Conservation (phyloP, 2,888 invertebrate species). For the Macaria notata region DNA sequence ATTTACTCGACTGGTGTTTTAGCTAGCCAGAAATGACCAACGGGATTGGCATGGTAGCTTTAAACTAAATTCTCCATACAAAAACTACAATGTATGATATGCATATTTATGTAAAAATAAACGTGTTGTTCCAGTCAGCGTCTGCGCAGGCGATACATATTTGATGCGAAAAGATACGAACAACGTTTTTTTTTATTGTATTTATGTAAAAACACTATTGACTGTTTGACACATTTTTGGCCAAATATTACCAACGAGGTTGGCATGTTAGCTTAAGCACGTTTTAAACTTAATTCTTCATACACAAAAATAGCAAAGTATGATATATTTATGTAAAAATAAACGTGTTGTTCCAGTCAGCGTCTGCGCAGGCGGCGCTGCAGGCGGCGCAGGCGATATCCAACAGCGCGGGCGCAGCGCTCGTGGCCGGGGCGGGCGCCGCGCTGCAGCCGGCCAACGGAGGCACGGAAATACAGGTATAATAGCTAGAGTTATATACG, state of each 20-base stretch:
- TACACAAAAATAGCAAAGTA: not conserved
- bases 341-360: slow-evolving; percentile 84
- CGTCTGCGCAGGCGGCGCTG: slow-evolving; percentile 92
- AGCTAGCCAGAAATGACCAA: not conserved
- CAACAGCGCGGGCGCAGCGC: slow-evolving; percentile 83
- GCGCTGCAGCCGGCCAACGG: slow-evolving; percentile 82
- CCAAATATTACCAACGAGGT: not conserved
- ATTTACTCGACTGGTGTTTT: no score
- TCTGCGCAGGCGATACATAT: slow-evolving; percentile 87
- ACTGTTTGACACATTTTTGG: not conserved
- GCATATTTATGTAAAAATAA: slow-evolving; percentile 25
- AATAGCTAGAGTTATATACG: no score
- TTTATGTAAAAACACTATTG: no score
- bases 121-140: slow-evolving; percentile 85
- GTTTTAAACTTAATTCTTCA: no score
- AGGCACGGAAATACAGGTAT: slow-evolving; percentile 81
- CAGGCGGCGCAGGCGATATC: slow-evolving; percentile 92
- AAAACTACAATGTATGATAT: no score
- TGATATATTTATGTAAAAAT: slow-evolving; percentile 24
- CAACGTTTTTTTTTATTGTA: no score
- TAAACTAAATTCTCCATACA: no score
- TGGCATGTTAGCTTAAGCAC: no score
- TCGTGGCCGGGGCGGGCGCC: slow-evolving; percentile 84
- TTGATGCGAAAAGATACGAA: no score
- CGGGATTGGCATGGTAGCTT: no score